Conservation (phyloP, 2,113 vertebrate genomes). For the Madoqua kirkii region DNA sequence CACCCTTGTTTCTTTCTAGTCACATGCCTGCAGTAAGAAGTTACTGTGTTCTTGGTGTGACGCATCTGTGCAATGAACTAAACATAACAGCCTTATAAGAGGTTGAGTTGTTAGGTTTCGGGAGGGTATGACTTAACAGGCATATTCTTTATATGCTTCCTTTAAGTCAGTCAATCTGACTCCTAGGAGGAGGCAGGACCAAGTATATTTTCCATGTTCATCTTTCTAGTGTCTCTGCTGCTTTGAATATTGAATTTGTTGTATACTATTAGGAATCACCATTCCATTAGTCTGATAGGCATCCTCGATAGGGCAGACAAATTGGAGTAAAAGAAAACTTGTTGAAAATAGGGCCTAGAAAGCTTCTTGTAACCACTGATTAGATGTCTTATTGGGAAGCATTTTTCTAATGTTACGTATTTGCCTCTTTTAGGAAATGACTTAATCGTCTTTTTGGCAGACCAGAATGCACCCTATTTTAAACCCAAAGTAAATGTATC, state of each 20-base stretch:
- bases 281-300: neutral
- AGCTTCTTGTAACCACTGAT: neutral
- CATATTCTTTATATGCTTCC: neutral
- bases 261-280: neutral
- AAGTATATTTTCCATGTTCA: neutral
- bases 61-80: neutral
- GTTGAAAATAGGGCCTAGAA: neutral
- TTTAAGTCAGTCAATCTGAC: neutral
- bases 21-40: neutral
- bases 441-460: slow-evolving; percentile 92
- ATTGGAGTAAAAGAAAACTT: neutral
- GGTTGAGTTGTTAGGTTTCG: neutral
- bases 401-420: slow-evolving; percentile 20
- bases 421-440: slow-evolving; percentile 86
- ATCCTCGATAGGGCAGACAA: neutral
- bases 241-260: neutral
- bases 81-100: neutral
- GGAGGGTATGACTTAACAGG: neutral
- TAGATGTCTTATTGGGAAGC: neutral
- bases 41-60: neutral
- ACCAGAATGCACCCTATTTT: slow-evolving; percentile 93
- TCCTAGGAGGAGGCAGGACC: neutral
- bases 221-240: neutral
- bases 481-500: slow-evolving; percentile 89
- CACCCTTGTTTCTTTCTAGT: neutral